phyloP scores from a whole-genome alignment of 2,888 invertebrate genomes.

The Papilio demoleus region DNA sequence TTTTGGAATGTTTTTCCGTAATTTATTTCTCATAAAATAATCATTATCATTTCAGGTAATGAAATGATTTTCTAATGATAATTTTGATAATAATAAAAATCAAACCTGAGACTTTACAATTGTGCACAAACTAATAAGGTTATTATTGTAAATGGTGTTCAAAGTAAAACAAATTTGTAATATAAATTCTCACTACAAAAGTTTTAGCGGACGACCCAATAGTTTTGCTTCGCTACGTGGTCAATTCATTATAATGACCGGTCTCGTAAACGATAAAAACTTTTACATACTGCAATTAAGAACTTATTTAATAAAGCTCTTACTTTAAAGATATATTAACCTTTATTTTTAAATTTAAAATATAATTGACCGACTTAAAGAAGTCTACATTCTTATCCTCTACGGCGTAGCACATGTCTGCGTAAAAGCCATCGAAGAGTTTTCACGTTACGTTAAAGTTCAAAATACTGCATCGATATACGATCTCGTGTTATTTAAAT shows the following conservation, averaged over 20 bases:
- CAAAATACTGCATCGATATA: no score
- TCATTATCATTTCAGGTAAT: no score
- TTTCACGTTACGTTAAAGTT: no score
- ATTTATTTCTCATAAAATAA: no score
- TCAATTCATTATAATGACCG: conserved; percentile 5
- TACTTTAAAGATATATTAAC: not conserved
- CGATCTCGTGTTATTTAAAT: no score
- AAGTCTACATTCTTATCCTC: no score
- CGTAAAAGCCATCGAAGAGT: no score
- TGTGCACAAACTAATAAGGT: not conserved
- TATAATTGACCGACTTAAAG: no score
- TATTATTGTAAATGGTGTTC: not conserved
- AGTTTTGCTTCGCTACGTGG: conserved; percentile 9
- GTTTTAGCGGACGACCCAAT: not conserved
- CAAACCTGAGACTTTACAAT: not conserved
- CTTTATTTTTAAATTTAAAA: not conserved
- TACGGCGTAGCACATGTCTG: no score
- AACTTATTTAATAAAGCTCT: not conserved
- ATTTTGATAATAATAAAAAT: no score
- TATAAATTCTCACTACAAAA: conserved; percentile 2
- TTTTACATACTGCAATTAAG: conserved; percentile 1
- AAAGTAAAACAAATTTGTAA: conserved; percentile 13
- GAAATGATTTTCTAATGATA: no score
- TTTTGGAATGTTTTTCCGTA: no score
- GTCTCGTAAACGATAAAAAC: not conserved